Evolutionary conservation across 2,888 invertebrate genomes (phyloP).

Genomic region (Nemapogon koenigi): DNA sequence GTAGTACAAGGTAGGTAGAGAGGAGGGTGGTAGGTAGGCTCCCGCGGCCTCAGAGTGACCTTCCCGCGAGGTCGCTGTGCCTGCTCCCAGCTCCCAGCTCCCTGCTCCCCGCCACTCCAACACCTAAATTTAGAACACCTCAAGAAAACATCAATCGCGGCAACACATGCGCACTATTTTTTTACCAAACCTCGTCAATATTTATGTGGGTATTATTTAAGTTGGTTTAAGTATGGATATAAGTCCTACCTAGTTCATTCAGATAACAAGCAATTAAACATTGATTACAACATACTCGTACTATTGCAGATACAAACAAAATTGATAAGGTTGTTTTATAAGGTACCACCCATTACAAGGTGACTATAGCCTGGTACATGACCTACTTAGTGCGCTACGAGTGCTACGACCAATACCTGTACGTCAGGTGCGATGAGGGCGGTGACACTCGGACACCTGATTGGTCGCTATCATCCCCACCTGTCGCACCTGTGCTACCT

Average conservation of each 20-base stretch:
- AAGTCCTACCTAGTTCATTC: no score
- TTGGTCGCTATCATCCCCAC: constrained; percentile 1
- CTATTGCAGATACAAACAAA: no score
- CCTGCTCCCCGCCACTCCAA: constrained; percentile 41
- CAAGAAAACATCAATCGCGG: constrained; percentile 60
- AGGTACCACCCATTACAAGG: no score
- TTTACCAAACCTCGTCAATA: constrained; percentile 22
- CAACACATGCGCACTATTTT: constrained; percentile 60
- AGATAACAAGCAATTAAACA: no score
- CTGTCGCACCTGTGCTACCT: constrained; percentile 3
- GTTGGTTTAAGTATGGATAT: no score
- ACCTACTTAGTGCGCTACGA: no score
- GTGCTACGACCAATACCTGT: no score
- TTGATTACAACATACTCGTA: no score
- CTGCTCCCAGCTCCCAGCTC: constrained; percentile 47
- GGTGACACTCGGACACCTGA: not conserved
- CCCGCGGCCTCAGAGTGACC: constrained; percentile 22
- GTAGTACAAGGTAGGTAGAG: not conserved
- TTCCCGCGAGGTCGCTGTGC: constrained; percentile 33
- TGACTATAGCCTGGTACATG: no score
- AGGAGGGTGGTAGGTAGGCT: constrained; percentile 4
- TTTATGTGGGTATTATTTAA: no score
- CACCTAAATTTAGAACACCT: constrained; percentile 54
- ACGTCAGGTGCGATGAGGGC: no score
- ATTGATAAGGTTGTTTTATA: no score